Evolutionary conservation across 2,888 invertebrate species (phyloP), one percentile per base, ranked within the genome.

Genomic region (Dione vanillae): DNA sequence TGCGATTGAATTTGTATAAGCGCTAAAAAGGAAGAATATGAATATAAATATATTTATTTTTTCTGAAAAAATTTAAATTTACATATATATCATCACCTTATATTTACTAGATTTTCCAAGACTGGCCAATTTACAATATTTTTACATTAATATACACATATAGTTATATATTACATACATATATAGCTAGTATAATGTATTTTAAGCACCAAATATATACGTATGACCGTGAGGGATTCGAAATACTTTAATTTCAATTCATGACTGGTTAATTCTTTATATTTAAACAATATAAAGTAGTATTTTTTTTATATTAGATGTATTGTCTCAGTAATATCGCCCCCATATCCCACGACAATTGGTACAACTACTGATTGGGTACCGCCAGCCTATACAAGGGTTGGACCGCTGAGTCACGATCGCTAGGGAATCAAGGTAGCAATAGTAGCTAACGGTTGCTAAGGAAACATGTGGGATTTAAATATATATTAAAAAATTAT

Each of bases 381-480:
- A 66, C 65, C 71, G 71, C 67, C 66, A 65, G 69, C 12, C 67
- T 62, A 69, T 68, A 66, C 80, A 80, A 80, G 78, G 78, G 77
- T 76, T 78, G 76, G 79, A 74, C 52, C 70, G 91, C 88, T 83
- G 86, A 86, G 78, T 91, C 91, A 91, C 76, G 74, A 74, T 75
- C 71, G 72, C 74, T 77, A 77, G 82, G 85, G 87, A 81, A 84
- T 74, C 72, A 74, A 74, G 74, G 68, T 68, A 75, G 83, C 78
- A 83, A 86, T 85, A 84, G 86, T 89, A 87, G 88, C 88, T 83
- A 86, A 81, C 83, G 83, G 82, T 80, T 72, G 79, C 54, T 61
- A 78, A 77, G 70, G 73, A 78, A 76, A 83, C 87, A 87, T 87
- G 85, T 87, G 86, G 85, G 80, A 78, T 78, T 76, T 73, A 76